phyloP scores from a whole-genome alignment of 1,140 invertebrate genomes.

The Harlomillsia oculata region DNA sequence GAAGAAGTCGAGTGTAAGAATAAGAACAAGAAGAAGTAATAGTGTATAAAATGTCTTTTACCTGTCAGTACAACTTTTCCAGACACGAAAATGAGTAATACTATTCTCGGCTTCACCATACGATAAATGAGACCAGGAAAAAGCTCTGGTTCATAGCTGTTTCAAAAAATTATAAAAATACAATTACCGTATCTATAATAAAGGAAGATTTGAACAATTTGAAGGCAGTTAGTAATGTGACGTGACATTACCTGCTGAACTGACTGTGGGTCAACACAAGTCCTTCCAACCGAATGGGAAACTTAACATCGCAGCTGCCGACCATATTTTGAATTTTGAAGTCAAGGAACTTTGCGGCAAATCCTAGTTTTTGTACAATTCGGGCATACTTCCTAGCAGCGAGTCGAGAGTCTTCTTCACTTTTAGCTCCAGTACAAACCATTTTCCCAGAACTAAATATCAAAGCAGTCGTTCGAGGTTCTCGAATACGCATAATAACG shows the following conservation, averaged over 20 bases:
- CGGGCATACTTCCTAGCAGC: conserved; percentile 97
- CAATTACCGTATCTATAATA: too few relatives aligned
- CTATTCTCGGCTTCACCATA: conserved; percentile 98
- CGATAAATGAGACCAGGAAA: conserved; percentile 98
- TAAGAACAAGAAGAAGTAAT: background rate
- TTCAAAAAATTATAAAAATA: conserved; percentile 30
- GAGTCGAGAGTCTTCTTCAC: conserved; percentile 91
- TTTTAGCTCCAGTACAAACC: conserved; percentile 99
- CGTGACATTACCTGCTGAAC: conserved; percentile 69
- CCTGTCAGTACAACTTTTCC: conserved; percentile 96
- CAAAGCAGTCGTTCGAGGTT: conserved; percentile 94
- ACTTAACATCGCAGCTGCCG: conserved; percentile 98
- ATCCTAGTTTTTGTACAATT: conserved; percentile 98
- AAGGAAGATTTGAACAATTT: background rate
- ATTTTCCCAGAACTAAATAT: conserved; percentile 99
- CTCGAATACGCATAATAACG: conserved; percentile 98
- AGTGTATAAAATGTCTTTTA: conserved; percentile 41
- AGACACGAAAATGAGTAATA: conserved; percentile 96
- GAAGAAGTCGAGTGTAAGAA: background rate
- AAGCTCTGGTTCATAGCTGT: conserved; percentile 75
- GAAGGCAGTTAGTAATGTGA: background rate
- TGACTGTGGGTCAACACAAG: conserved; percentile 92
- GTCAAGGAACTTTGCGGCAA: conserved; percentile 96
- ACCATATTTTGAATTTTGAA: conserved; percentile 99
- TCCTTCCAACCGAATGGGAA: conserved; percentile 95